phyloP scores from a whole-genome alignment of 2,888 invertebrate species.

The Plagiodera versicolora region DNA sequence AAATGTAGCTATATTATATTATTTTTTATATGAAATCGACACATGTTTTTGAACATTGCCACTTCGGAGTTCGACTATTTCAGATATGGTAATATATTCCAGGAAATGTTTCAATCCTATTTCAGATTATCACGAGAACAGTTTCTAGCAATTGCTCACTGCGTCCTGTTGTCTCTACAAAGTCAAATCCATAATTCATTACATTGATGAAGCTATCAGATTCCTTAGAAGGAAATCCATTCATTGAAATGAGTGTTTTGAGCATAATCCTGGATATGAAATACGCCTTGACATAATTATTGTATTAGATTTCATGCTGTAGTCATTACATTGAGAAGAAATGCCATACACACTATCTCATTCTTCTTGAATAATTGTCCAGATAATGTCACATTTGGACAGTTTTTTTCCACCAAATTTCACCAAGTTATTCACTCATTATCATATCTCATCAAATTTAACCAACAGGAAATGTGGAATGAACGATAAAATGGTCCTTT shows the following conservation, averaged over 20 bases:
- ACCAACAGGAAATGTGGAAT: no score
- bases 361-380: no score
- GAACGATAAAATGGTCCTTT: no score
- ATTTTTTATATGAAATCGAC: no score
- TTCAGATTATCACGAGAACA: neutral
- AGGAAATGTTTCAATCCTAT: neutral
- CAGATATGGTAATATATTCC: neutral
- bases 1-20: no score
- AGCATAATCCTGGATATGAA: neutral
- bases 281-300: neutral
- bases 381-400: no score
- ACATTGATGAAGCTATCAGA: neutral
- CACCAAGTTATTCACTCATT: no score
- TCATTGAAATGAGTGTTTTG: neutral
- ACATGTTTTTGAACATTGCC: no score
- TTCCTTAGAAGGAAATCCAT: neutral
- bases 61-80: neutral
- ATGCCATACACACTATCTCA: no score
- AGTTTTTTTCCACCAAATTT: no score
- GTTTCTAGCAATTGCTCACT: neutral
- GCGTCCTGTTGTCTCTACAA: neutral
- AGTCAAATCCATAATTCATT: neutral
- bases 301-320: neutral
- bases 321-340: neutral
- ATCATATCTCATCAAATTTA: no score